Evolutionary conservation across 2,113 vertebrate species (phyloP).

Genomic region (Oreochromis aureus): DNA sequence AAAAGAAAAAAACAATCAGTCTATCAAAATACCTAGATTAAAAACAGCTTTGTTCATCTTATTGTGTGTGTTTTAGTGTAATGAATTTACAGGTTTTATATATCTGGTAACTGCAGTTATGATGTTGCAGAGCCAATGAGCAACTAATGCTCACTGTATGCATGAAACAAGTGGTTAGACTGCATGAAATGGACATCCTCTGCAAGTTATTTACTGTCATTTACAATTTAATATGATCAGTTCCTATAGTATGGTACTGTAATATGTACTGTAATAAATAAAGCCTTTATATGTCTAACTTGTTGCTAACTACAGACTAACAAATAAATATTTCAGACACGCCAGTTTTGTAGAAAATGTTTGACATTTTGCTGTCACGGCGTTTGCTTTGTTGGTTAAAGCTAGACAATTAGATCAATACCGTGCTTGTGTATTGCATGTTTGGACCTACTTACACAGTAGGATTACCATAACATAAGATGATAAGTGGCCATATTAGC

Average conservation of each 20-base stretch:
- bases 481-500: background rate
- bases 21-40: background rate
- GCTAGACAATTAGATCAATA: background rate
- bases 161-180: background rate
- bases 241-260: background rate
- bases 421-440: background rate
- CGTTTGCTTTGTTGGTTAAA: background rate
- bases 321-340: background rate
- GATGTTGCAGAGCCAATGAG: conserved; percentile 11
- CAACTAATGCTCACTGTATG: background rate
- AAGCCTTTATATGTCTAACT: background rate
- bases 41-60: background rate
- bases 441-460: background rate
- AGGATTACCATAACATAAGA: background rate
- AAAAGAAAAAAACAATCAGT: background rate
- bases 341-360: background rate
- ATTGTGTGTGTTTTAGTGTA: conserved; percentile 28
- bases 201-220: background rate
- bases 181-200: background rate
- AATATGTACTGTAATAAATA: background rate
- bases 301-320: background rate
- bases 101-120: conserved; percentile 48
- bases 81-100: conserved; percentile 55
- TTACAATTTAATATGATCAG: background rate
- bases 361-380: background rate